Percentiles rank a stretch among this genome's conserved stretches.
Evolutionary conservation across 2,888 invertebrate species (phyloP).

Genomic region (Parnassius glacialis): DNA sequence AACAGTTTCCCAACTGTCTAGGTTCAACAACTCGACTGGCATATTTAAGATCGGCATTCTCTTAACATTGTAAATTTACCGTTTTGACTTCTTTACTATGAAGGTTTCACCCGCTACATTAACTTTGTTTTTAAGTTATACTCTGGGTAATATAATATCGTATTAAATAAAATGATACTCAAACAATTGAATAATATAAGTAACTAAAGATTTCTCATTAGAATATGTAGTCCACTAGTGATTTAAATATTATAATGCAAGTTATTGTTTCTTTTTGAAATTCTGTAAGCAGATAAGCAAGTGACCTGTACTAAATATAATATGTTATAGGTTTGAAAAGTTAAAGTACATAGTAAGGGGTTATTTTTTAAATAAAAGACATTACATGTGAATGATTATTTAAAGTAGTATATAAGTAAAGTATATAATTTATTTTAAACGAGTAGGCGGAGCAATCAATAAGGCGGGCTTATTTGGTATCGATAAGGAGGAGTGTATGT

Average conservation of each 20-base stretch:
- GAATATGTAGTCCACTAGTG: too few relatives aligned
- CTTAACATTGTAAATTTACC: constrained; percentile 64
- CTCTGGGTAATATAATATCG: neutral
- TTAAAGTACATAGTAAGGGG: too few relatives aligned
- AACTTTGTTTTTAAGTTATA: constrained; percentile 66
- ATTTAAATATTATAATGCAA: too few relatives aligned
- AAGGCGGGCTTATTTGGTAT: constrained; percentile 77
- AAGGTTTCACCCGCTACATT: constrained; percentile 67
- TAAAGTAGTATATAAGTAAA: constrained; percentile 46
- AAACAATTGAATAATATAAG: too few relatives aligned
- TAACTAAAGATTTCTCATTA: too few relatives aligned
- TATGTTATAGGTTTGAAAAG: too few relatives aligned
- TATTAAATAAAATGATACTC: too few relatives aligned
- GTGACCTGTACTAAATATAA: too few relatives aligned
- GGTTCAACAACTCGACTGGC: constrained; percentile 71
- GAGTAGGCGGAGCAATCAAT: constrained; percentile 73
- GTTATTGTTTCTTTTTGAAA: too few relatives aligned
- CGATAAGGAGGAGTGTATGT: constrained; percentile 73
- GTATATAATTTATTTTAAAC: constrained; percentile 72
- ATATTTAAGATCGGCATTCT: constrained; percentile 67
- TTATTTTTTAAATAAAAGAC: too few relatives aligned
- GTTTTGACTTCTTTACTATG: constrained; percentile 69
- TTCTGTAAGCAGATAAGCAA: too few relatives aligned
- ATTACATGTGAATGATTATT: too few relatives aligned
- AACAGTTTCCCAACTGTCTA: constrained; percentile 41